phyloP scores from a whole-genome alignment of 2,797 vertebrate genomes.

The Diglossa cyanea region DNA sequence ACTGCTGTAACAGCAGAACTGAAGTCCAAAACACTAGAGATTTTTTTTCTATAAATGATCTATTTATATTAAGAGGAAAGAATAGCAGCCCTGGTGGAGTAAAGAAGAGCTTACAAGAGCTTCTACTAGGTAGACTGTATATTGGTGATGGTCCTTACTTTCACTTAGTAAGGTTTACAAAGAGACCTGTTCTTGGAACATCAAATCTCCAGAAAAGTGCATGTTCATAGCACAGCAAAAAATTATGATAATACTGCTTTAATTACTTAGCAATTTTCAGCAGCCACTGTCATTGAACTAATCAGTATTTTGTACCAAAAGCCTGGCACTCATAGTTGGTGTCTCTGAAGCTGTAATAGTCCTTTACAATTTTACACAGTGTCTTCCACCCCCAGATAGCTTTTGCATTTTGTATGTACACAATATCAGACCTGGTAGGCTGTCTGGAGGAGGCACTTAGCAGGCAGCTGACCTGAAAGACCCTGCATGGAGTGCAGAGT shows the following conservation, averaged over 20 bases:
- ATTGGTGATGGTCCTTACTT: neutral
- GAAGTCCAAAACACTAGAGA: neutral
- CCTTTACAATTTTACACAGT: neutral
- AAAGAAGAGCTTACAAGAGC: neutral
- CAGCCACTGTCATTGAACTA: neutral
- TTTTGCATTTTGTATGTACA: neutral
- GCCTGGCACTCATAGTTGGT: neutral
- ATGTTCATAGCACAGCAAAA: neutral
- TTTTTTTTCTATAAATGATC: neutral
- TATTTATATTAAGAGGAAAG: neutral
- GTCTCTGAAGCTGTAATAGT: neutral
- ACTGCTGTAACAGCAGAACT: neutral
- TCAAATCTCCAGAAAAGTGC: neutral
- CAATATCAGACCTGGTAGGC: neutral
- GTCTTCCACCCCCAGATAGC: neutral
- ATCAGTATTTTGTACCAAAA: neutral
- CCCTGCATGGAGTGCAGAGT: neutral
- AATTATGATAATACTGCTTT: neutral
- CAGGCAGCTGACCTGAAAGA: neutral
- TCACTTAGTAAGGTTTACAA: neutral
- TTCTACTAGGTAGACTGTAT: neutral
- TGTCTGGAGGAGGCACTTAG: slow-evolving; percentile 8
- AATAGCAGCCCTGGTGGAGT: neutral
- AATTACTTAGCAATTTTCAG: neutral
- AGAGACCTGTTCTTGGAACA: neutral